Conservation (phyloP, 2,888 invertebrate species). For the Venusia cambrica region DNA sequence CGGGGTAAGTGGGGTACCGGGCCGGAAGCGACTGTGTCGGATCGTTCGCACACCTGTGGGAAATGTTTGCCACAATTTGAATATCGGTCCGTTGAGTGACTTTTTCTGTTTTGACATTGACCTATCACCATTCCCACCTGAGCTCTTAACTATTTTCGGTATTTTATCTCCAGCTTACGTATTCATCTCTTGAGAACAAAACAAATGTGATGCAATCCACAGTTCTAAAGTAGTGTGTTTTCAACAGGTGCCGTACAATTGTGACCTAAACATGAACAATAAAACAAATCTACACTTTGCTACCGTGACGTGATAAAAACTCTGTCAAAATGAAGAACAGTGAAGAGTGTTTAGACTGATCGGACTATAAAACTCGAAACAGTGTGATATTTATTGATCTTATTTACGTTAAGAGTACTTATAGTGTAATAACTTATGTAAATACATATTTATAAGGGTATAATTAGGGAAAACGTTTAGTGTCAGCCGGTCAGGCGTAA, state of each 20-base stretch:
- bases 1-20: constrained; percentile 62
- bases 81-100: constrained; percentile 42
- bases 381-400: constrained; percentile 76
- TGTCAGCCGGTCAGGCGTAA: constrained; percentile 39
- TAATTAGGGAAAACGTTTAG: constrained; percentile 27
- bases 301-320: constrained; percentile 61
- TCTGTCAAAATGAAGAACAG: constrained; percentile 76
- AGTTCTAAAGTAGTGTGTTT: constrained; percentile 35
- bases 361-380: constrained; percentile 41
- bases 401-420: constrained; percentile 54
- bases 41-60: constrained; percentile 73
- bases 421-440: constrained; percentile 41
- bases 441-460: constrained; percentile 42
- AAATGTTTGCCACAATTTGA: constrained; percentile 61
- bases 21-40: constrained; percentile 71
- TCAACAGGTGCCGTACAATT: constrained; percentile 48
- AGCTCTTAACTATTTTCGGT: not conserved
- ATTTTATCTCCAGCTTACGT: constrained; percentile 12
- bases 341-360: constrained; percentile 75
- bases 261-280: constrained; percentile 47
- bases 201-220: constrained; percentile 17
- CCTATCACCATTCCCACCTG: not conserved
- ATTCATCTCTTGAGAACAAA: constrained; percentile 26
- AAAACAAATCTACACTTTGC: constrained; percentile 48
- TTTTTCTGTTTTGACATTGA: constrained; percentile 12